phyloP scores from a whole-genome alignment of 2,888 invertebrate genomes.

The Brachyptera putata region DNA sequence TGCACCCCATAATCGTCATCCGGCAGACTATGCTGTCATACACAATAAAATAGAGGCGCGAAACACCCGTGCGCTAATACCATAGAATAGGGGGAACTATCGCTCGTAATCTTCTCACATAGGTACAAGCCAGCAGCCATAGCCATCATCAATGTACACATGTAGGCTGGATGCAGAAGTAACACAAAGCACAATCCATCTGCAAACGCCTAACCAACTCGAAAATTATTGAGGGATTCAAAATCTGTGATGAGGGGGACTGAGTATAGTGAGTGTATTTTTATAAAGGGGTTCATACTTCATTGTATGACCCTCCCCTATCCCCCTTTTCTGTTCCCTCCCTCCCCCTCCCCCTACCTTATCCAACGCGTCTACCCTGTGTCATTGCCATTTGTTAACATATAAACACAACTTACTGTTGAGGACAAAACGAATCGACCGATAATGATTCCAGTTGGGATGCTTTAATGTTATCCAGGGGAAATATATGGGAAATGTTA shows the following conservation, averaged over 20 bases:
- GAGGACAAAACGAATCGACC: constrained; percentile 19
- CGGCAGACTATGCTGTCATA: background rate
- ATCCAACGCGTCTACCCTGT: too few species aligned
- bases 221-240: constrained; percentile 29
- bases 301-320: constrained; percentile 21
- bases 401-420: constrained; percentile 16
- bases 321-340: background rate
- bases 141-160: too few species aligned
- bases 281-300: constrained; percentile 18
- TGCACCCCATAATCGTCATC: constrained; percentile 1
- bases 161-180: background rate
- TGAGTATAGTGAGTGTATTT: constrained; percentile 4
- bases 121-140: background rate
- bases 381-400: constrained; percentile 27
- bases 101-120: background rate
- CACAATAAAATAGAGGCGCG: too few species aligned
- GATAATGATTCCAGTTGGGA: constrained; percentile 20
- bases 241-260: constrained; percentile 22
- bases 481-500: too few species aligned
- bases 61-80: too few species aligned
- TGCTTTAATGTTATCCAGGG: too few species aligned
- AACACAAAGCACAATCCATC: constrained; percentile 25
- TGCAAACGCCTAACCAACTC: constrained; percentile 30
- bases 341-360: too few species aligned
- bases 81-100: too few species aligned